Evolutionary conservation across 2,113 vertebrate genomes (phyloP), one percentile per base, ranked within the genome.

Genomic region (Burhinus bistriatus): DNA sequence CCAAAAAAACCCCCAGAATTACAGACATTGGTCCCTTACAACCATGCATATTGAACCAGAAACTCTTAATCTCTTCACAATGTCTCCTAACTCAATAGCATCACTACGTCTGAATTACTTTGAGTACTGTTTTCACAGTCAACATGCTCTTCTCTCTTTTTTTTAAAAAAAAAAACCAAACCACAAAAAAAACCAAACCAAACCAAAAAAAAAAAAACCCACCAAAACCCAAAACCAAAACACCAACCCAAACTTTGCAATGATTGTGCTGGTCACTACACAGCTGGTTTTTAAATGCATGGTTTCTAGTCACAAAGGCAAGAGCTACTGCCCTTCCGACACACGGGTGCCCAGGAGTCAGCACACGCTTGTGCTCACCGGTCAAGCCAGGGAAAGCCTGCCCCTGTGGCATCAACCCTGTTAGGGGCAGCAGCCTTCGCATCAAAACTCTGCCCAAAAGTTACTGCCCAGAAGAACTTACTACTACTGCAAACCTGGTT

Each of bases 341-440:
- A 59, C 22, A 25, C 0, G 0, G 27, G n/a, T 1, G 2, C 23
- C 75, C 52, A 45, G 22, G 19, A 80, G 16, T 32, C 13, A 18
- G 38, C 8, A 19, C 34, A 7, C 0, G 1, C 25, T 30, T 21
- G 45, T 34, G 40, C 45, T 49, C 22, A 29, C 36, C 10, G 2
- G 47, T 44, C 38, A 26, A 40, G 32, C 21, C 49, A 18, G 32
- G 32, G 20, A 55, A 64, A 51, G 27, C 29, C 26, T 47, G 15
- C 2, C 7, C 4, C 32, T 0, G 2, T 14, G 49, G 20, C 34
- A 66, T 14, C 47, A 51, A 7, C 9, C 0, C 3, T 1, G 4
- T 54, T 45, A 65, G 22, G 23, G 55, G 3, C 34, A 61, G 7
- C 26, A 65, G 23, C 21, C 16, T 69, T 55, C 54, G 36, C 27